Percentiles rank a stretch among this genome's conserved stretches.
Conservation (phyloP, 2,888 invertebrate genomes). For the Drosophila mimetica region DNA sequence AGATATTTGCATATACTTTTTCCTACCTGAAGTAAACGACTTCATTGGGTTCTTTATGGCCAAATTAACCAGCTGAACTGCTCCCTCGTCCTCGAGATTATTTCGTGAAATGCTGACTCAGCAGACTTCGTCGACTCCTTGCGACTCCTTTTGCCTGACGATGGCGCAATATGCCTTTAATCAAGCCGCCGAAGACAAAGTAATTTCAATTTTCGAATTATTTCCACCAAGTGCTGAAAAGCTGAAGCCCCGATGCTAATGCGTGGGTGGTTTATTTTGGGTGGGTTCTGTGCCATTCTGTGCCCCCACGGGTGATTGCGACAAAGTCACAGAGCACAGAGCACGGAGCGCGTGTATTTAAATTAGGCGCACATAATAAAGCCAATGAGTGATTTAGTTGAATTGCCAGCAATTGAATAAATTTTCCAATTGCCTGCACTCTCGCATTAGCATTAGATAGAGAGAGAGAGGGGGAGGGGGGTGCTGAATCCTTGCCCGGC, state of each 20-base stretch:
- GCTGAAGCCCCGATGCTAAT: slow-evolving; percentile 17
- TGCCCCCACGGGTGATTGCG: slow-evolving; percentile 8
- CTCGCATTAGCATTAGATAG: slow-evolving; percentile 79
- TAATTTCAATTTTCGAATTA: slow-evolving; percentile 77
- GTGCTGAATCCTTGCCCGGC: slow-evolving; percentile 2
- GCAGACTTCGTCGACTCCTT: slow-evolving; percentile 7
- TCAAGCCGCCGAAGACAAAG: slow-evolving; percentile 68
- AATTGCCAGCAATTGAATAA: slow-evolving; percentile 82
- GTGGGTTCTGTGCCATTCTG: neutral
- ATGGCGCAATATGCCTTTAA: slow-evolving; percentile 63
- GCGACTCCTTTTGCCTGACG: slow-evolving; percentile 17
- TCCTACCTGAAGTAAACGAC: slow-evolving; percentile 1
- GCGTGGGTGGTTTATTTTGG: slow-evolving; percentile 9
- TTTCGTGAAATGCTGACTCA: slow-evolving; percentile 14
- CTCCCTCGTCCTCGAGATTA: neutral
- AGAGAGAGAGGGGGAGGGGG: slow-evolving; percentile 6
- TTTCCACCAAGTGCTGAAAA: slow-evolving; percentile 62
- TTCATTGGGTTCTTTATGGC: neutral
- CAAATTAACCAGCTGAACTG: slow-evolving; percentile 1
- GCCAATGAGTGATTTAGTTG: slow-evolving; percentile 81
- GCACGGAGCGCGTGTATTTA: slow-evolving; percentile 58
- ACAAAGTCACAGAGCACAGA: slow-evolving; percentile 8
- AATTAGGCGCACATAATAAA: slow-evolving; percentile 77
- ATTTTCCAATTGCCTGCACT: slow-evolving; percentile 82
- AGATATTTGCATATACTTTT: neutral